Evolutionary conservation across 2,888 invertebrate genomes (phyloP), one percentile per base, ranked within the genome.

Genomic region (Chaitophorus viminalis): DNA sequence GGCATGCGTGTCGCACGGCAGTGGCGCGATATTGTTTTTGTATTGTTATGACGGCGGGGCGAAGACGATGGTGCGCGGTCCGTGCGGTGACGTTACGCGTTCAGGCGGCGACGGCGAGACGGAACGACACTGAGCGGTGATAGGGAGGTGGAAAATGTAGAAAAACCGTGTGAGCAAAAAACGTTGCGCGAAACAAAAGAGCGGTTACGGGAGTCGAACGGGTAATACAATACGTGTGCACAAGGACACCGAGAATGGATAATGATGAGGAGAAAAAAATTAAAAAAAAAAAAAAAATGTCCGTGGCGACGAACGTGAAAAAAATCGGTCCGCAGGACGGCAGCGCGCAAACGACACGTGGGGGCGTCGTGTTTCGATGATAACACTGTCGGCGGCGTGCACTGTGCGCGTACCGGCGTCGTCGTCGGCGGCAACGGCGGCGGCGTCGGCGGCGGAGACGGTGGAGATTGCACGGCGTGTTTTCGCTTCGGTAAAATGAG

Each of bases 401-500:
- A 83, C 65, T 46, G 39, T 68, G 36, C 54, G 79, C 46, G 78
- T 78, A 86, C 81, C 70, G 76, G 75, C 54, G 82, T 31, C 54
- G 46, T 31, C 54, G 46, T n/a, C 33, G 60, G 21, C 79, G 76
- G 76, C 65, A 31, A 8, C 52, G 82, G 52, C 54, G 46, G 31
- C 54, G 60, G 65, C 60, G 60, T 21, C 46, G 81, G 65, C 54
- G 52, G 46, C 60, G 65, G 68, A 70, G 36, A 29, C 81, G 77
- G 82, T 46, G 46, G 77, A 85, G 83, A 84, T 84, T 84, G 83
- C 83, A 76, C 75, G 60, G 87, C 87, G 87, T 87, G 87, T 81
- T 72, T 81, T 87, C 79, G 79, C 87, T 87, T 81, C 81, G 79
- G 78, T 87, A 86, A 72, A 87, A 79, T 87, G 81, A 81, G 79